phyloP scores from a whole-genome alignment of 2,113 vertebrate genomes.

The Thymallus thymallus region DNA sequence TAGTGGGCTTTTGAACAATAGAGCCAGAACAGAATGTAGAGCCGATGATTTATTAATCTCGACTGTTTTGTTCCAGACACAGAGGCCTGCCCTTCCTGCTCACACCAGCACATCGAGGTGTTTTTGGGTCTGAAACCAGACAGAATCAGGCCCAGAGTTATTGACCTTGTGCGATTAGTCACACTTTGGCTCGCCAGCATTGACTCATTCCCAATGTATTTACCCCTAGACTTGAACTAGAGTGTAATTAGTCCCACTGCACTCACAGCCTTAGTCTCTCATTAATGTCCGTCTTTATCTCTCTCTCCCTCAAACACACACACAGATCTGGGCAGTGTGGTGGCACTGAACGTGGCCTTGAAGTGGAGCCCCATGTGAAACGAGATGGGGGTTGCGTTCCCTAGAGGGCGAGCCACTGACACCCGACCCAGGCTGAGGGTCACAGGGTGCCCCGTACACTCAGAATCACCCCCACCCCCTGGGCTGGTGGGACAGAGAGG shows the following conservation, averaged over 20 bases:
- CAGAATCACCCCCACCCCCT: constrained; percentile 51
- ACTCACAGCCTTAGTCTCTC: constrained; percentile 45
- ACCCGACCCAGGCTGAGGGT: constrained; percentile 59
- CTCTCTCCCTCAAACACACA: not conserved
- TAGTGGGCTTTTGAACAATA: constrained; percentile 42
- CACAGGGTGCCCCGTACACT: constrained; percentile 56
- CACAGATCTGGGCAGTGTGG: not conserved
- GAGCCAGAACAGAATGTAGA: constrained; percentile 38
- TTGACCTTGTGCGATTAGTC: constrained; percentile 82
- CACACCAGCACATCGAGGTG: constrained; percentile 11
- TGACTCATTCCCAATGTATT: constrained; percentile 84
- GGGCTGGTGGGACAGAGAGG: constrained; percentile 56
- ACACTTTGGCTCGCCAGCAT: constrained; percentile 76
- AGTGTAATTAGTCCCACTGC: constrained; percentile 78
- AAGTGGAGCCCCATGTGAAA: constrained; percentile 17
- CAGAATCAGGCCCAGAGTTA: constrained; percentile 69
- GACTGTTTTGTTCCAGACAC: constrained; percentile 48
- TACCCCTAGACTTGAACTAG: constrained; percentile 83
- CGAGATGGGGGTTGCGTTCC: constrained; percentile 37
- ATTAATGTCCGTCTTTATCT: constrained; percentile 27
- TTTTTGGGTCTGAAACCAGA: constrained; percentile 53
- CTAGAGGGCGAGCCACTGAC: constrained; percentile 36
- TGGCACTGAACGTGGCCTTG: constrained; percentile 22
- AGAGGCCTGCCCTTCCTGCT: constrained; percentile 14
- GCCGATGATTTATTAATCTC: constrained; percentile 68